Base-by-base conservation (phyloP, 2,888 invertebrate genomes). In the Eurois occulta region DNA sequence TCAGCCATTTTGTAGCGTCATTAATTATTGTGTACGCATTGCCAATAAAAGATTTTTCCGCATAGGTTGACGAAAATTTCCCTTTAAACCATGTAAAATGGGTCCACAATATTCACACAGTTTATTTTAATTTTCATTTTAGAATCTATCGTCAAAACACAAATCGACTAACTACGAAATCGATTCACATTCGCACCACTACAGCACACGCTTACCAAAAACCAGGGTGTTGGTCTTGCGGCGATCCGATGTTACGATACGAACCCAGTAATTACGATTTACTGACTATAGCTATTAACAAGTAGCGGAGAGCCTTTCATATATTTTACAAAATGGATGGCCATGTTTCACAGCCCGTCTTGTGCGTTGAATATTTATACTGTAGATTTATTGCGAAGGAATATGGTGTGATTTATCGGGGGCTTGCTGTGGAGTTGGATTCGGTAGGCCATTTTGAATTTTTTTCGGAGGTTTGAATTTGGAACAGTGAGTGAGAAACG, bases 241-340 rank as follows among this genome's bases (percentile, higher is more conserved):
- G 91, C 93, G 94, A 95, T 95, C 91, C 91, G 92, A 94, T 93
- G 92, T 88, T 81, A 89, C 94, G 95, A 95, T 95, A 95, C 91
- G 88, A 92, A 90, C 88, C 91, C 94, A 89, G 94, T 95, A 96
- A 96, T 96, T 96, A 96, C 94, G 93, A 92, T 91, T 93, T 94
- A 94, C 94, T 93, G 92, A 94, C 95, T 95, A 82, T 80, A 35
- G 77, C 82, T 68, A 96, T 96, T 96, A 96, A 96, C 95, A 96
- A 96, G 96, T 96, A 96, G 95, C 95, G 91, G 66, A 93, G 89
- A 92, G 92, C 91, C 95, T 95, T 96, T 95, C 96, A 95, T 96
- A 96, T 96, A 95, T 95, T 96, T 95, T 94, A 96, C 94, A 94
- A 94, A 96, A 95, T 95, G 95, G 95, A 95, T 94, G 95, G 95